A percentile compares a stretch with the other conserved stretches of the same genome.
These are phyloP conservation scores for Coendou prehensilis DNA, from an alignment of 2,797 vertebrate genomes.

Conservation along the genomic window DNA sequence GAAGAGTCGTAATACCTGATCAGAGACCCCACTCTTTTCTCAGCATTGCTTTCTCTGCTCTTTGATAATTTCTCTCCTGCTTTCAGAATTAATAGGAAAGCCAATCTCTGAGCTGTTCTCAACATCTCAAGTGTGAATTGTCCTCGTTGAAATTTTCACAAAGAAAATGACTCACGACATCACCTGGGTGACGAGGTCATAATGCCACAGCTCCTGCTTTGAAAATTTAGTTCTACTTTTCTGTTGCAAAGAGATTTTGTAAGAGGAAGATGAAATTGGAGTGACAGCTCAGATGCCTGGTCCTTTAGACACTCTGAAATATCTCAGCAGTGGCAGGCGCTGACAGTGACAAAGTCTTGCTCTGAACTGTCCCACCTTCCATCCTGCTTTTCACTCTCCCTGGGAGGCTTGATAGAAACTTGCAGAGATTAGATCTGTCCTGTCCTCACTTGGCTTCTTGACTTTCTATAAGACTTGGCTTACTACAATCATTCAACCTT, in stretches of 20 bases:
- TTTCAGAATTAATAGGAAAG: constrained; percentile 69
- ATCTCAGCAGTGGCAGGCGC: background rate
- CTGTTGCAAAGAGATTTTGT: constrained; percentile 25
- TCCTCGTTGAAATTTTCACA: constrained; percentile 60
- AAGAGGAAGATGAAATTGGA: background rate
- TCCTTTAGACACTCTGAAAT: background rate
- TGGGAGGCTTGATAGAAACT: background rate
- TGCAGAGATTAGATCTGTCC: background rate
- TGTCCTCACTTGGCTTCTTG: background rate
- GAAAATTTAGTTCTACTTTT: constrained; percentile 50
- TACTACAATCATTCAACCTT: background rate
- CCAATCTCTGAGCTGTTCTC: constrained; percentile 30
- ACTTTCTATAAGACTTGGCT: background rate
- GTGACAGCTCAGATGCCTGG: background rate
- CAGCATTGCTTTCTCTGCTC: background rate
- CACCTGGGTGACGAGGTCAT: constrained; percentile 50
- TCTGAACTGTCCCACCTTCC: background rate
- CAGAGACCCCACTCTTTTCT: background rate
- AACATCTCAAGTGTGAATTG: constrained; percentile 68
- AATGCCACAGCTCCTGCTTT: background rate
- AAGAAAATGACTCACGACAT: constrained; percentile 62
- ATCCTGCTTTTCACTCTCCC: background rate
- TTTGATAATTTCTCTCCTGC: constrained; percentile 25
- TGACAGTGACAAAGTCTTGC: too few species aligned
- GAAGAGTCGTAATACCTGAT: background rate